Percentiles rank a stretch among this genome's conserved stretches.
These are phyloP conservation scores for Saccostrea cuccullata DNA, from an alignment of 1,140 invertebrate genomes.

Conservation along the genomic window DNA sequence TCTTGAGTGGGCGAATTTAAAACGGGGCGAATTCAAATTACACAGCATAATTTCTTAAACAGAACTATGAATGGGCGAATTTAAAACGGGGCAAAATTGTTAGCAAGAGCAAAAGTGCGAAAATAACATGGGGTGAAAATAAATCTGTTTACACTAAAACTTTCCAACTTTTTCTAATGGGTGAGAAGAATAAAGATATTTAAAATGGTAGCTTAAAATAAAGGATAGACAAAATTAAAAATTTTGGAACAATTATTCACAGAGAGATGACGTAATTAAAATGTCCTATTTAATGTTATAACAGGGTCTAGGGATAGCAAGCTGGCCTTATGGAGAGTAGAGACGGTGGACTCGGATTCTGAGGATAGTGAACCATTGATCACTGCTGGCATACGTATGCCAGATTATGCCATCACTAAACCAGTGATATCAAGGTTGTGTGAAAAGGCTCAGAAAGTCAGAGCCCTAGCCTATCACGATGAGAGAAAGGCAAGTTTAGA, in stretches of 20 bases:
- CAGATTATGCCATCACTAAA: slow-evolving; percentile 81
- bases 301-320: slow-evolving; percentile 88
- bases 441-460: slow-evolving; percentile 85
- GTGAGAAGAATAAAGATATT: background rate
- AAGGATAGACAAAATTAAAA: background rate
- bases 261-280: background rate
- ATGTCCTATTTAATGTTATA: background rate
- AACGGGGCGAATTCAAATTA: no score
- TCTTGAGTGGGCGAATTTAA: no score
- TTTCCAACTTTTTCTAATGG: background rate
- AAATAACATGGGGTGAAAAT: no score
- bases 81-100: no score
- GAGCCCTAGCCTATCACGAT: slow-evolving; percentile 92
- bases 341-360: slow-evolving; percentile 59
- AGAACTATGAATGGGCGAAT: no score
- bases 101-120: no score
- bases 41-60: no score
- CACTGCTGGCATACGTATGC: slow-evolving; percentile 66
- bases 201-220: background rate
- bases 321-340: slow-evolving; percentile 80
- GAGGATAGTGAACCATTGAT: slow-evolving; percentile 61
- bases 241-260: background rate
- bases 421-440: slow-evolving; percentile 89
- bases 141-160: no score
- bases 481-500: slow-evolving; percentile 66